phyloP scores from a whole-genome alignment of 2,888 invertebrate genomes.

The Caenorhabditis drosophilae region DNA sequence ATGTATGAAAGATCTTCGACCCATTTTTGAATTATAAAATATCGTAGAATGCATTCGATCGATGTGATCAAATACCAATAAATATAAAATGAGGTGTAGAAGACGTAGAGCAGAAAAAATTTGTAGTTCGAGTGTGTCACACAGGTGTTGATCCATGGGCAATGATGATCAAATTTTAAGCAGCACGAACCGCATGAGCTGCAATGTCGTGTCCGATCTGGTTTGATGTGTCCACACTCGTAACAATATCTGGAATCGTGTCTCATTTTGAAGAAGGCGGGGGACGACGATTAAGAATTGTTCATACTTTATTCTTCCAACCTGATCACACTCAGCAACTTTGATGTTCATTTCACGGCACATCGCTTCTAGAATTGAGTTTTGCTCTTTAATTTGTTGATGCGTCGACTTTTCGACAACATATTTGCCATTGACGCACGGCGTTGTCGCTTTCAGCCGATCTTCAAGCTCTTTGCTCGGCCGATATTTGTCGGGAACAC shows the following conservation, averaged over 20 bases:
- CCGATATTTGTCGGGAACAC: conserved; percentile 44
- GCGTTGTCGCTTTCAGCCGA: conserved; percentile 47
- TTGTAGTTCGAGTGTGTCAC: conserved; percentile 57
- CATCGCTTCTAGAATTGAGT: conserved; percentile 40
- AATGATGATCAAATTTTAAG: conserved; percentile 56
- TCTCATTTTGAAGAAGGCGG: too few species aligned
- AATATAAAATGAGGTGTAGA: conserved; percentile 45
- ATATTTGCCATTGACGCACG: conserved; percentile 39
- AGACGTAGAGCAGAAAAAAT: conserved; percentile 56
- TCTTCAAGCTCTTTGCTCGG: conserved; percentile 39
- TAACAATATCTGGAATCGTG: conserved; percentile 56
- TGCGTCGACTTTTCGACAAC: conserved; percentile 48
- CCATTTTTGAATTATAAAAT: conserved; percentile 48
- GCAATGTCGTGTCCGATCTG: conserved; percentile 59
- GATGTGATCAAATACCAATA: conserved; percentile 42
- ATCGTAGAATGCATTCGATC: conserved; percentile 49
- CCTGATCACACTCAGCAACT: conserved; percentile 45
- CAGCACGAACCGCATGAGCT: conserved; percentile 57
- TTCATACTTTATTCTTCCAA: conserved; percentile 40
- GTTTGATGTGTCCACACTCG: conserved; percentile 55
- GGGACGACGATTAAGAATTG: too few species aligned
- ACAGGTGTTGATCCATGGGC: conserved; percentile 62
- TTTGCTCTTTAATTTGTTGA: conserved; percentile 38
- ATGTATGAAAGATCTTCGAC: conserved; percentile 31
- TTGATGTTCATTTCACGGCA: conserved; percentile 20